Evolutionary conservation across 1,140 invertebrate species (phyloP).

Genomic region (Neodiprion lecontei): DNA sequence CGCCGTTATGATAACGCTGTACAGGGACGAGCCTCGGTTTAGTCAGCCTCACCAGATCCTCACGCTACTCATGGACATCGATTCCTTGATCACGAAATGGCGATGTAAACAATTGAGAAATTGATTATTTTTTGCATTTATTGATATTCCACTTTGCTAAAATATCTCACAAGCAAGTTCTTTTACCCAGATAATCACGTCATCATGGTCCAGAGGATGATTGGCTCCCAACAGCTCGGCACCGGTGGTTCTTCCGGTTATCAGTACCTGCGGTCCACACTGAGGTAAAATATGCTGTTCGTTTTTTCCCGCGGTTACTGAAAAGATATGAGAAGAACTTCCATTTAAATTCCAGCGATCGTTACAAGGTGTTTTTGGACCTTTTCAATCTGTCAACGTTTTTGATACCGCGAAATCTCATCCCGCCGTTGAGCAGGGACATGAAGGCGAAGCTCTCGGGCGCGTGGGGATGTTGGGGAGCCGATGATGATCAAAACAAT

Average conservation of each 20-base stretch:
- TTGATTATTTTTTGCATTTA: constrained; percentile 10
- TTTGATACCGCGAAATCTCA: constrained; percentile 88
- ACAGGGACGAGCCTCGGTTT: constrained; percentile 95
- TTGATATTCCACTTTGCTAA: constrained; percentile 16
- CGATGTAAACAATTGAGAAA: constrained; percentile 78
- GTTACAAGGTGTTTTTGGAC: constrained; percentile 98
- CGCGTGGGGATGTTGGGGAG: constrained; percentile 41
- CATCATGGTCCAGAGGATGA: constrained; percentile 99
- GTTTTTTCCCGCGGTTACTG: background rate
- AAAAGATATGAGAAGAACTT: constrained; percentile 20
- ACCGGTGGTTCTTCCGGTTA: constrained; percentile 98
- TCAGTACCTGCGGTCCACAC: constrained; percentile 96
- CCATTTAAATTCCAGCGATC: constrained; percentile 76
- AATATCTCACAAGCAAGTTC: background rate
- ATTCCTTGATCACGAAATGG: constrained; percentile 99
- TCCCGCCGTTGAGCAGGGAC: constrained; percentile 83
- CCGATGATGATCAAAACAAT: constrained; percentile 43
- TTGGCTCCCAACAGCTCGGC: constrained; percentile 94
- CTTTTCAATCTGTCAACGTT: constrained; percentile 98
- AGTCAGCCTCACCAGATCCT: constrained; percentile 96
- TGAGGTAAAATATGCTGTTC: constrained; percentile 74
- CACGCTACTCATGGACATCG: constrained; percentile 95
- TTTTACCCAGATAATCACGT: constrained; percentile 90
- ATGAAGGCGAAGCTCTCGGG: constrained; percentile 68
- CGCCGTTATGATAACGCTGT: constrained; percentile 96